phyloP scores from a whole-genome alignment of 1,140 invertebrate species.

The Dreissena polymorpha region DNA sequence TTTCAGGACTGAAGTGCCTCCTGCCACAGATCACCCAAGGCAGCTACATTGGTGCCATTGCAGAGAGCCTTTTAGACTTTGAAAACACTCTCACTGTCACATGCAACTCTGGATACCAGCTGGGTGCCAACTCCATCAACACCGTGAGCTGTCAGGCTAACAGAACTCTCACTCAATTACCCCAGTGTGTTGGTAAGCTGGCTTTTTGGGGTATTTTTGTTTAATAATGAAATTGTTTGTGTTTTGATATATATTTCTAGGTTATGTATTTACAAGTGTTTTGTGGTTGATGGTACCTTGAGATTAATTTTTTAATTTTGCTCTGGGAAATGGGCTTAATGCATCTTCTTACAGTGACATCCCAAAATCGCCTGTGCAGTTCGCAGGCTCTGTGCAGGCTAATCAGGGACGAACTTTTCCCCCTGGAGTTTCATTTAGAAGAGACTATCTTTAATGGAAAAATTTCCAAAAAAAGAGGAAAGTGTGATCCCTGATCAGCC shows the following conservation, averaged over 20 bases:
- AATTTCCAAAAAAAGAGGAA: no score
- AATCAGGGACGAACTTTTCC: no score
- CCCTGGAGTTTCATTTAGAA: no score
- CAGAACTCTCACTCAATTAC: neutral
- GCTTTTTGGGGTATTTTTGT: neutral
- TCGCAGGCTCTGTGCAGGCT: no score
- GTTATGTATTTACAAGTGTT: no score
- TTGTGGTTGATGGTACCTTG: no score
- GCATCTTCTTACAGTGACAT: no score
- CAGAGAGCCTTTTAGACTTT: constrained; percentile 14
- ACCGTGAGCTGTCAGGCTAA: neutral
- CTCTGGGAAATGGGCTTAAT: no score
- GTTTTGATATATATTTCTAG: neutral
- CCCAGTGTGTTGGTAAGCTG: constrained; percentile 35
- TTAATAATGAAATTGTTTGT: neutral
- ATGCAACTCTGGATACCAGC: constrained; percentile 29
- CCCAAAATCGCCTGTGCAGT: no score
- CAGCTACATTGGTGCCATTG: neutral
- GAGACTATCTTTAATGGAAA: no score
- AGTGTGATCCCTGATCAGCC: no score
- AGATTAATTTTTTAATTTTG: no score
- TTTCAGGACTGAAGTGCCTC: constrained; percentile 1
- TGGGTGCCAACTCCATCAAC: neutral
- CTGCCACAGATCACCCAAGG: constrained; percentile 38
- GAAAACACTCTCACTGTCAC: neutral